Evolutionary conservation across 2,797 vertebrate genomes (phyloP), one percentile per base, ranked within the genome.

Genomic region (Selene dorsalis): DNA sequence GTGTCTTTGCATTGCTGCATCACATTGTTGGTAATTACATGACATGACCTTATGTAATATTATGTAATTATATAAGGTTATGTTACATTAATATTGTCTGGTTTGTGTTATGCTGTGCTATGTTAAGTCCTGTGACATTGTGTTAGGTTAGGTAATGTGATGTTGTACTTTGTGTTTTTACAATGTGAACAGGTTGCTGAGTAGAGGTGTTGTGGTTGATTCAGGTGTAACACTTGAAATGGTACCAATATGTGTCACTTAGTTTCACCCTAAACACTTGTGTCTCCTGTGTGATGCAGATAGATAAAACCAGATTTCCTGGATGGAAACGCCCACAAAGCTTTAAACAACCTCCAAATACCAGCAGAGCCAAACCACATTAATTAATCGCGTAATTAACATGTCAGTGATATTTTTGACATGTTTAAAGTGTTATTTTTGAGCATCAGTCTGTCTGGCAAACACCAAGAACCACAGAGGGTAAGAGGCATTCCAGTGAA

Each of bases 401-500:
- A 80, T 58, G 88, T 90, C 85, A 84, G 66, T 77, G 77, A 81
- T 84, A 72, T 84, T 82, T 83, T 24, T 73, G 64, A 89, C 77
- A 84, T 71, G 80, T 81, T 47, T 75, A 63, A 12, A 62, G 66
- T 66, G 82, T 84, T 92, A 83, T 93, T 92, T 92, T 83, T 88
- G 84, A 91, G 85, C 41, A 67, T 61, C 55, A 81, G 83, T 81
- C 84, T 86, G 84, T 79, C 76, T 81, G 85, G 73, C 79, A 83
- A 82, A 56, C 75, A 69, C 47, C 18, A 47, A 67, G 62, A 62
- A 73, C 80, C 87, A 71, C 71, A 67, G 67, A 81, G 55, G 83
- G 57, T 26, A 66, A 56, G 76, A 74, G 35, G 75, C 71, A 85
- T 93, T 88, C 86, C 84, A 90, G 82, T 22, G 28, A 84, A 84